Base-by-base conservation (phyloP, 2,113 vertebrate species). In the Miniopterus natalensis region DNA sequence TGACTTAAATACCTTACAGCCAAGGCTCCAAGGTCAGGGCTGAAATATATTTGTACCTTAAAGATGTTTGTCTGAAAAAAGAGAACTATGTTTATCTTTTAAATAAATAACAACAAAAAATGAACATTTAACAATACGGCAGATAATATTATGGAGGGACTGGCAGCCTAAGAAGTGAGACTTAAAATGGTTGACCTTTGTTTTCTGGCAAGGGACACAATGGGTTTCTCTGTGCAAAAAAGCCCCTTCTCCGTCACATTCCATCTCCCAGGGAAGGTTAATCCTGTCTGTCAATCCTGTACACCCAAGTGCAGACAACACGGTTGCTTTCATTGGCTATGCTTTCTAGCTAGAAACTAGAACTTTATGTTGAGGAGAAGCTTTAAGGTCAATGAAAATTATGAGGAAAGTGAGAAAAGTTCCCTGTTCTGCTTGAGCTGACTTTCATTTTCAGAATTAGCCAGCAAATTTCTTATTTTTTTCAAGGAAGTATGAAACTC, bases 391-490 rank as follows among this genome's bases (percentile, higher is more conserved):
- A 83, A 47, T 61, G 57, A 65, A 84, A 95, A 95, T 78, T 74
- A 91, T 31, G 14, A 70, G 23, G 68, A 40, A 59, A 71, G 63
- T 74, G 25, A 84, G 51, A 68, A 89, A 95, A n/a, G 17, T 51
- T 88, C 51, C 45, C 85, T 85, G 80, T 71, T 94, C 49, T 96
- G 49, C 61, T 73, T 79, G 47, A 59, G 31, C 45, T 51, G 57
- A 88, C 29, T 74, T 96, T 78, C 31, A 57, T 68, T 92, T 84
- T 94, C 63, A 88, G 77, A 96, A 92, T 94, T 53, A 83, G 49
- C 55, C 47, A 92, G 47, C 42, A 96, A 90, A 80, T 94, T 51
- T 96, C 36, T 74, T 40, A 70, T 70, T 90, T 74, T 36, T 65
- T 94, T 77, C 5, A 29, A 94, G 79, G 47, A 84, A 88, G 20